phyloP scores from a whole-genome alignment of 2,888 invertebrate genomes.

The Cactoblastis cactorum region DNA sequence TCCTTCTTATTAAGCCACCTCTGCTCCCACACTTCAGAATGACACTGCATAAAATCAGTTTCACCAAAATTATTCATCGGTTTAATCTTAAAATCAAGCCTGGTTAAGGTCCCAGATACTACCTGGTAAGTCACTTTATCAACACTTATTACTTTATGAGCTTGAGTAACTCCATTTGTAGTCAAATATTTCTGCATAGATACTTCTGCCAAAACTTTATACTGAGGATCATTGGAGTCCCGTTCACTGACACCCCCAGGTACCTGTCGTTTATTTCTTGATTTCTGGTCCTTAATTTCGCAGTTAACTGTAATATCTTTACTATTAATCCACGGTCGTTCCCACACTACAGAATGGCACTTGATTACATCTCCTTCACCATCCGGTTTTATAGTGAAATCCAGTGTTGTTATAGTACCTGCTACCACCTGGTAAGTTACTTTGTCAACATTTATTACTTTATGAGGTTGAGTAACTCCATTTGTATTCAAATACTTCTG shows the following conservation, averaged over 20 bases:
- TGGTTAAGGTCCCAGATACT: slow-evolving; percentile 24
- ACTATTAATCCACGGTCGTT: slow-evolving; percentile 73
- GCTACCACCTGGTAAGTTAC: slow-evolving; percentile 64
- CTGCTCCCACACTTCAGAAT: slow-evolving; percentile 19
- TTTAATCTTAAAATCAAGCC: slow-evolving; percentile 23
- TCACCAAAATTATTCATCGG: slow-evolving; percentile 10
- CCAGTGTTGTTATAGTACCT: slow-evolving; percentile 65
- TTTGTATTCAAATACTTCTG: slow-evolving; percentile 23
- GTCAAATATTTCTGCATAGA: slow-evolving; percentile 30
- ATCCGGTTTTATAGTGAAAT: slow-evolving; percentile 23
- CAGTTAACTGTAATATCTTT: slow-evolving; percentile 41
- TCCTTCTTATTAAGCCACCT: slow-evolving; percentile 20
- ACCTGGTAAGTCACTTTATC: slow-evolving; percentile 25
- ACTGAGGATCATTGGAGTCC: slow-evolving; percentile 23
- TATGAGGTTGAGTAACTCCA: slow-evolving; percentile 19
- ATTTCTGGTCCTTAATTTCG: slow-evolving; percentile 12
- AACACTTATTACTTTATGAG: slow-evolving; percentile 19
- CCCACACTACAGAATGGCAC: slow-evolving; percentile 76
- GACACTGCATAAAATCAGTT: slow-evolving; percentile 15
- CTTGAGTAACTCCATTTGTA: slow-evolving; percentile 7
- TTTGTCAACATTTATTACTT: slow-evolving; percentile 41
- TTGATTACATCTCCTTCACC: slow-evolving; percentile 28
- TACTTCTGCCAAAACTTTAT: slow-evolving; percentile 25
- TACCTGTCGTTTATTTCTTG: slow-evolving; percentile 8
- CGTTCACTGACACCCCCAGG: slow-evolving; percentile 17